Conservation (phyloP, 2,797 vertebrate genomes). For the Lepilemur septentrionalis region DNA sequence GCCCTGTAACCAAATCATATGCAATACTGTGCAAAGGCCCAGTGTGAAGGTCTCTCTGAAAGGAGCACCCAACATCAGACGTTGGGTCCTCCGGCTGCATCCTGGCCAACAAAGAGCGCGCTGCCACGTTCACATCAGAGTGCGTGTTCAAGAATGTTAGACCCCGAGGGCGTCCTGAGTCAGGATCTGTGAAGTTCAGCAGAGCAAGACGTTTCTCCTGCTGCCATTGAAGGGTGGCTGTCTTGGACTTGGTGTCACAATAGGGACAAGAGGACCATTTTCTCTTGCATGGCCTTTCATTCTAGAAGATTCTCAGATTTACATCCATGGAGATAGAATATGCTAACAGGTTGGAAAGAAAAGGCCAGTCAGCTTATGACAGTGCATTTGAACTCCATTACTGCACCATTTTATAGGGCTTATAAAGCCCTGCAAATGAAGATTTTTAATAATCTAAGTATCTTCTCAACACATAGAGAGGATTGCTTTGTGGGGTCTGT, state of each 20-base stretch:
- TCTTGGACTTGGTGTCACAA: neutral
- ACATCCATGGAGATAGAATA: neutral
- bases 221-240: accelerated
- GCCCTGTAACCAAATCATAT: neutral
- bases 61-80: neutral
- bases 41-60: neutral
- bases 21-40: neutral
- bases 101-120: neutral
- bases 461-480: neutral
- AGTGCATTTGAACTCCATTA: too few relatives aligned
- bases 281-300: neutral
- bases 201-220: neutral
- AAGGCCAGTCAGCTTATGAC: neutral
- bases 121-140: neutral
- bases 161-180: neutral
- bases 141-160: neutral
- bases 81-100: neutral
- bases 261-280: neutral
- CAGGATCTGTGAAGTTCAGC: neutral
- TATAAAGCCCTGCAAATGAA: neutral
- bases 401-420: neutral
- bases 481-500: neutral
- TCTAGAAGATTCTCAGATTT: neutral
- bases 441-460: neutral
- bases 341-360: neutral